Base-by-base conservation (phyloP, 35 echinoderm and acorn worm genomes). In the Heliocidaris tuberculata region DNA sequence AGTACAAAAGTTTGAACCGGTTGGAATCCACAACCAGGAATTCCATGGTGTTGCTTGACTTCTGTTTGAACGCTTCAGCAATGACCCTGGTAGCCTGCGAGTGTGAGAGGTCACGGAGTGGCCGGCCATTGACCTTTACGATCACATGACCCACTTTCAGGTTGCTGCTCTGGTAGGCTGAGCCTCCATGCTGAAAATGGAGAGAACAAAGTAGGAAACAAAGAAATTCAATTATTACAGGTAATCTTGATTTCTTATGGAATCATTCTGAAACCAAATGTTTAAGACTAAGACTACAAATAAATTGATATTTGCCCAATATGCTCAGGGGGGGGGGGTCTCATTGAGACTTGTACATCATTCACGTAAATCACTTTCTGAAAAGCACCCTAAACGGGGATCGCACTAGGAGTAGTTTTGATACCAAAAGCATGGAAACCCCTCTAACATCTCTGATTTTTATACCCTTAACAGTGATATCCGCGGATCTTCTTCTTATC, bases 121-220 rank as follows among this genome's bases (percentile, higher is more conserved):
- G 86, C 56, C 94, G 96, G 48, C 93, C 95, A 49, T 97, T 97
- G 59, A 99, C 98, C 49, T 95, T 97, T 13, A 99, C 17, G 31
- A 99, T 97, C 59, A 99, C 96, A 95, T 99, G 98, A 47, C 98
- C 98, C 4, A 97, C 96, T 32, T 96, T 95, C 13, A 99, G 93
- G 93, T 95, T 96, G 86, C 98, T 99, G 86, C 94, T 99, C 35
- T 94, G 95, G 48, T 97, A 91, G 2, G 98, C 98, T 31, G 98
- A 97, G 50, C 98, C 98, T 87, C 95, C 98, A 88, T 93, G 90
- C 98, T 99, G 94, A 50, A 52, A 94, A 48, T 94, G 50, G 85
- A 86, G 85, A 85, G 88, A 48, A 49, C 31, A 54, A 48, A 93
- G 35, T 42, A 42, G 35, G 35, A 42, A 89, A 95, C 4, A 95